These are phyloP conservation scores for Dendrophyllia cribrosa DNA, from an alignment of 64 coral and sea anemone genomes.

Conservation along the genomic window DNA sequence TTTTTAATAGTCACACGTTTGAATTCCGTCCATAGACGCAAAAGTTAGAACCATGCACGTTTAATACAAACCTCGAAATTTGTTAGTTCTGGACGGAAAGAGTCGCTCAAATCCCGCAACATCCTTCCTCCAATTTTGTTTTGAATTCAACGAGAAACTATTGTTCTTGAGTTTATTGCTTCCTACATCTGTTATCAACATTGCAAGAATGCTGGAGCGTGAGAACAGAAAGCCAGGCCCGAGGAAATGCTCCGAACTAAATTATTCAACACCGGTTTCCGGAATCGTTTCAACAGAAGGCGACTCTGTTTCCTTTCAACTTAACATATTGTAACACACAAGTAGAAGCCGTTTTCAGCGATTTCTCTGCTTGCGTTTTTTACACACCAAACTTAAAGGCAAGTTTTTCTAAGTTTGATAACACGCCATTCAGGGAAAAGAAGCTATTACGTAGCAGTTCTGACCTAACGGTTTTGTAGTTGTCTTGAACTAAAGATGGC, in stretches of 20 bases:
- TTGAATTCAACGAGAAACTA: background rate
- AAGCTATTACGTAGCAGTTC: background rate
- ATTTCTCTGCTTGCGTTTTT: background rate
- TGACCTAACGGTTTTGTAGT: background rate
- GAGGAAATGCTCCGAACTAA: background rate
- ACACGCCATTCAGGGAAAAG: no score
- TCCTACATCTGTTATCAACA: background rate
- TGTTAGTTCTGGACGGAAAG: background rate
- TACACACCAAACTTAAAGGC: background rate
- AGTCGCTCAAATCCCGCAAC: background rate
- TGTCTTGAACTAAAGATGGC: background rate
- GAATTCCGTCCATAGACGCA: no score
- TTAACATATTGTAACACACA: background rate
- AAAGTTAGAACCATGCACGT: no score
- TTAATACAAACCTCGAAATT: no score
- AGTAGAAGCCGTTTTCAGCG: background rate
- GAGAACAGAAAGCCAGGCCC: background rate
- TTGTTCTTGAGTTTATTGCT: background rate
- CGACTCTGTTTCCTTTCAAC: constrained; percentile 8
- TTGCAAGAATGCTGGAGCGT: background rate
- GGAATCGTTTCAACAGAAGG: constrained; percentile 6
- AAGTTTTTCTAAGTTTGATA: background rate
- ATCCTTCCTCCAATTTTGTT: background rate
- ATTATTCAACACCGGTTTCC: constrained; percentile 19
- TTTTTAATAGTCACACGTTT: no score